phyloP scores from a whole-genome alignment of 1,140 invertebrate species.

The Drosophila punjabiensis region DNA sequence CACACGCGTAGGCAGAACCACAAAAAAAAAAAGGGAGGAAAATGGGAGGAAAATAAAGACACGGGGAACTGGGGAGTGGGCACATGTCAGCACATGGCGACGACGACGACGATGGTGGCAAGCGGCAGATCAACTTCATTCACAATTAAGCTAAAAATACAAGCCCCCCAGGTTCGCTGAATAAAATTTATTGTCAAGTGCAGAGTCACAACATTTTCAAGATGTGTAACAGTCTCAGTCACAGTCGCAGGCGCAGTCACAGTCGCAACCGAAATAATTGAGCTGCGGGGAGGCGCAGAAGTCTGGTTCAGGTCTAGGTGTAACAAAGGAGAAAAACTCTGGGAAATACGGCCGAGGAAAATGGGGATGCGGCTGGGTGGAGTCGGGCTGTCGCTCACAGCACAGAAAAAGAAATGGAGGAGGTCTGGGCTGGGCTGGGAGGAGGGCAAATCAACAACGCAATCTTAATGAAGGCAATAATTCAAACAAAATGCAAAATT shows the following conservation, averaged over 20 bases:
- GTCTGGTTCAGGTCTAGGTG: slow-evolving; percentile 47
- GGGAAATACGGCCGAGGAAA: slow-evolving; percentile 27
- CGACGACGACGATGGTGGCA: slow-evolving; percentile 12
- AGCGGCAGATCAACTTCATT: slow-evolving; percentile 57
- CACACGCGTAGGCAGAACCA: slow-evolving; percentile 29
- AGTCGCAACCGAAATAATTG: slow-evolving; percentile 51
- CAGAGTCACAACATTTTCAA: slow-evolving; percentile 70
- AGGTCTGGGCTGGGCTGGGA: slow-evolving; percentile 11
- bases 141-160: slow-evolving; percentile 82
- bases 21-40: slow-evolving; percentile 1
- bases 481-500: slow-evolving; percentile 84
- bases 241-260: slow-evolving; percentile 31
- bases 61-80: slow-evolving; percentile 24
- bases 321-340: slow-evolving; percentile 47
- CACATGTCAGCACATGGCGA: slow-evolving; percentile 70
- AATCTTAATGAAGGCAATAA: slow-evolving; percentile 85
- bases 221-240: slow-evolving; percentile 45
- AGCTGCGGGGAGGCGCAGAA: slow-evolving; percentile 24
- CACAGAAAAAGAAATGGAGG: slow-evolving; percentile 13
- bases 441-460: slow-evolving; percentile 76
- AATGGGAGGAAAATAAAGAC: slow-evolving; percentile 14
- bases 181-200: slow-evolving; percentile 82
- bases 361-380: slow-evolving; percentile 35
- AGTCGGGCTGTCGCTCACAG: slow-evolving; percentile 68
- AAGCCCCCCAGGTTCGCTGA: slow-evolving; percentile 35